phyloP scores from a whole-genome alignment of 1,140 invertebrate genomes.

The Penaeus indicus region DNA sequence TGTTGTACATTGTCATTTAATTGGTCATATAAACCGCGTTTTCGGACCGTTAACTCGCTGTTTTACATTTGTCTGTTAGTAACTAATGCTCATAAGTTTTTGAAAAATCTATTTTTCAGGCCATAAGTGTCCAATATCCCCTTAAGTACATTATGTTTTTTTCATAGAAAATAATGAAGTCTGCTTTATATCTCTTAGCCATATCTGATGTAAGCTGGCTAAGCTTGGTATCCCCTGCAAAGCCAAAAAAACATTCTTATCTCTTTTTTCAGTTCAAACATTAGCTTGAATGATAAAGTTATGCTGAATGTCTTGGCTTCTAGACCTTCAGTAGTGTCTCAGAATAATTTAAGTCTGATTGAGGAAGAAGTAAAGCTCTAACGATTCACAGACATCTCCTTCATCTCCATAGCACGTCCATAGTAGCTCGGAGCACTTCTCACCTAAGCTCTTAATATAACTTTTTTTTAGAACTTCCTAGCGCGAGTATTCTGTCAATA shows the following conservation, averaged over 20 bases:
- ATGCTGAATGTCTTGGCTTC: no score
- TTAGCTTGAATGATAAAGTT: no score
- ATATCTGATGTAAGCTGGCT: background rate
- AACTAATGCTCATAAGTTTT: no score
- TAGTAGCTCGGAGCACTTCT: conserved; percentile 8
- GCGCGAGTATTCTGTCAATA: conserved; percentile 33
- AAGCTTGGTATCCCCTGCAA: background rate
- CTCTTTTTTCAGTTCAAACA: no score
- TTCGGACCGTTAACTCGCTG: no score
- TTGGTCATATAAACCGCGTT: no score
- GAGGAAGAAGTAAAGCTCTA: background rate
- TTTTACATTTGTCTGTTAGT: no score
- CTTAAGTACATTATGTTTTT: background rate
- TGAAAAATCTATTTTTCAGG: no score
- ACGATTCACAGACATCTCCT: conserved; percentile 9
- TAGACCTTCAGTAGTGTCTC: no score
- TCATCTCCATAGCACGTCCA: conserved; percentile 40
- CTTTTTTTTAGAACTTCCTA: conserved; percentile 25
- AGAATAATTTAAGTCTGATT: no score
- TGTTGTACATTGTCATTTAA: no score
- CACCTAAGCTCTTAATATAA: conserved; percentile 35
- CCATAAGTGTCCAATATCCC: no score
- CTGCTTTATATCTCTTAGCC: background rate
- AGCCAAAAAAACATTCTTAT: background rate
- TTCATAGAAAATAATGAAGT: background rate